Evolutionary conservation across 2,797 vertebrate species (phyloP).

Genomic region (Hephaestus fuliginosus): DNA sequence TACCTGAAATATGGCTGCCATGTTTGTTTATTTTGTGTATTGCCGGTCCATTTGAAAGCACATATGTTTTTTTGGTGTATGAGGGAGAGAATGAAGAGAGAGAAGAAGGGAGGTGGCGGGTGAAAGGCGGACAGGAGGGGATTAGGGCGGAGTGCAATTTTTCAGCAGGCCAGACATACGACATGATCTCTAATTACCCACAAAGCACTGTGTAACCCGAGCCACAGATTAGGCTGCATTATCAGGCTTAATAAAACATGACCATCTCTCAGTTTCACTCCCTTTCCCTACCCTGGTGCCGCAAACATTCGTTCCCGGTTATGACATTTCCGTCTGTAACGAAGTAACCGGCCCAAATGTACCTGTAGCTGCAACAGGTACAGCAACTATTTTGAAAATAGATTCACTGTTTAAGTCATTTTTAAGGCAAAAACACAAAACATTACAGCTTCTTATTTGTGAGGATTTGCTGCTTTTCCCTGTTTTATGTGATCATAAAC

Average conservation of each 20-base stretch:
- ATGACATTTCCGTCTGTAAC: conserved; percentile 36
- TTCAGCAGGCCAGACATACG: conserved; percentile 75
- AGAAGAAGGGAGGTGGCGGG: conserved; percentile 65
- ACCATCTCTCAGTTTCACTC: conserved; percentile 78
- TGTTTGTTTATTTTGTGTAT: conserved; percentile 65
- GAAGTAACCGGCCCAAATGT: conserved; percentile 4
- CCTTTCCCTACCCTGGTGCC: conserved; percentile 55
- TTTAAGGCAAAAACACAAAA: not conserved
- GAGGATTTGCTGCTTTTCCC: not conserved
- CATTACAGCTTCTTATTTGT: no score
- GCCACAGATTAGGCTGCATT: conserved; percentile 81
- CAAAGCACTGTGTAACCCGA: conserved; percentile 83
- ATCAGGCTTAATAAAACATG: conserved; percentile 86
- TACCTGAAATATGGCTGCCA: conserved; percentile 65
- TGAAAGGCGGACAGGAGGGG: conserved; percentile 74
- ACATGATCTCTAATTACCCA: conserved; percentile 86
- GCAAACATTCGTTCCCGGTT: conserved; percentile 70
- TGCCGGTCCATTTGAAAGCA: conserved; percentile 54
- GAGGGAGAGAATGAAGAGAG: conserved; percentile 48
- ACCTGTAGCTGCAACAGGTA: conserved; percentile 45
- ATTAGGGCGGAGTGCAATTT: conserved; percentile 82
- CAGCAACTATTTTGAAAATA: no score
- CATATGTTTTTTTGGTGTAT: conserved; percentile 9
- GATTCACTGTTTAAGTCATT: not conserved
- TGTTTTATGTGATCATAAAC: not conserved